Evolutionary conservation across 2,797 vertebrate genomes (phyloP).

Genomic region (Poeciliopsis gracilis): DNA sequence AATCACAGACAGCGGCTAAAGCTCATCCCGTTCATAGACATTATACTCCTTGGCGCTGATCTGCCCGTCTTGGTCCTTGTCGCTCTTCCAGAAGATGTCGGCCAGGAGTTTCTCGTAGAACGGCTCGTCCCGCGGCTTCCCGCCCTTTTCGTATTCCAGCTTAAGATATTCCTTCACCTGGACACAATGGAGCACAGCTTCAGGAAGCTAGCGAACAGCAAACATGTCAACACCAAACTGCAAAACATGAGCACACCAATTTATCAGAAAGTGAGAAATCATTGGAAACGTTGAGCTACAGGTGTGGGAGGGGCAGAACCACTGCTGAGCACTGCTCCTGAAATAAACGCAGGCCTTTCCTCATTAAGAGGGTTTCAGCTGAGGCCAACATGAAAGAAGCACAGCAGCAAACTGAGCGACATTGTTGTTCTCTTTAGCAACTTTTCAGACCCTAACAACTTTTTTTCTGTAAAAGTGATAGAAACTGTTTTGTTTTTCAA

Average conservation of each 20-base stretch:
- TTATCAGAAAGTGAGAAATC: neutral
- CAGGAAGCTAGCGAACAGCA: neutral
- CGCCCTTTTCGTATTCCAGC: constrained; percentile 86
- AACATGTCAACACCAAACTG: neutral
- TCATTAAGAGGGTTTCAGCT: neutral
- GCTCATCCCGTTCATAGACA: constrained; percentile 92
- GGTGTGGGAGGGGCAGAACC: neutral
- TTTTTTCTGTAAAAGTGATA: too few species aligned
- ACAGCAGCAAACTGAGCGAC: too few species aligned
- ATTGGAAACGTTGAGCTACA: neutral
- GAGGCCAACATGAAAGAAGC: too few species aligned
- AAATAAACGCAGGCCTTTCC: neutral
- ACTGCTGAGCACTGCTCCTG: neutral
- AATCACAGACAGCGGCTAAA: constrained; percentile 73
- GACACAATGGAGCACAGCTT: constrained; percentile 8
- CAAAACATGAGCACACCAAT: neutral
- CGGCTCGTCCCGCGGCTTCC: constrained; percentile 83
- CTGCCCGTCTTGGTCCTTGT: constrained; percentile 85
- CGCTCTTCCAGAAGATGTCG: constrained; percentile 92
- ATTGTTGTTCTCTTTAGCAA: too few species aligned
- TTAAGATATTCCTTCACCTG: constrained; percentile 90
- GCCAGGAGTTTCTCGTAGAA: constrained; percentile 86
- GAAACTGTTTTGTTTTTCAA: too few species aligned
- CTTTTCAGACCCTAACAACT: too few species aligned
- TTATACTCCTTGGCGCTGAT: constrained; percentile 95